A percentile compares a stretch with the other conserved stretches of the same genome.
Conservation (phyloP, 2,797 vertebrate genomes). For the Sitta carolinensis region DNA sequence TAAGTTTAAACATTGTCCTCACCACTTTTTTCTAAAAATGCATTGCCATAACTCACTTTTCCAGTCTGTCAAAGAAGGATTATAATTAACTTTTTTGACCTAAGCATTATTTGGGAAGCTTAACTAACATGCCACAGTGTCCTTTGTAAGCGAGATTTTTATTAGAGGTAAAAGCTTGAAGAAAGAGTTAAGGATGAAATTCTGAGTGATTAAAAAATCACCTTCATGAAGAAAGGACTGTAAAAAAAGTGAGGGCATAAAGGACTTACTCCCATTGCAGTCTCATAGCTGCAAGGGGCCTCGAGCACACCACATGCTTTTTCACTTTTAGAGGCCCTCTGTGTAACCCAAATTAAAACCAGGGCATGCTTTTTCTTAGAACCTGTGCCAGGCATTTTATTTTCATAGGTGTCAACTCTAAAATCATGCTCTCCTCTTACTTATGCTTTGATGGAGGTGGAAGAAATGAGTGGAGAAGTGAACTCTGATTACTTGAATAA, state of each 20-base stretch:
- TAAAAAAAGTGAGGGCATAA: not conserved
- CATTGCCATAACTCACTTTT: not conserved
- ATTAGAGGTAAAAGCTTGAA: not conserved
- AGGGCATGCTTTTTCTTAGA: constrained; percentile 43
- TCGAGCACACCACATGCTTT: constrained; percentile 35
- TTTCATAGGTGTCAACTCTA: constrained; percentile 44
- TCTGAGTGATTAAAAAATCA: not conserved
- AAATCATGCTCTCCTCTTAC: not conserved
- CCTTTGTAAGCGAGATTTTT: not conserved
- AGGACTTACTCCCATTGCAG: not conserved
- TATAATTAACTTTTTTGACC: not conserved
- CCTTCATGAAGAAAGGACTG: not conserved
- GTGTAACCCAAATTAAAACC: constrained; percentile 38
- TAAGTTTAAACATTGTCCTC: not conserved
- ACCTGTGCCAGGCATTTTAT: constrained; percentile 31
- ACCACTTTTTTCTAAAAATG: not conserved
- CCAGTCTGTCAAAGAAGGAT: not conserved
- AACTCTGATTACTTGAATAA: not conserved
- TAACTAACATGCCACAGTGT: not conserved
- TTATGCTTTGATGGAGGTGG: not conserved
- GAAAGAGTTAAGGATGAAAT: not conserved
- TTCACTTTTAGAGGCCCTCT: constrained; percentile 44
- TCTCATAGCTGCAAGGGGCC: not conserved
- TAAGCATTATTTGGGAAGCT: not conserved
- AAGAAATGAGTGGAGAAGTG: constrained; percentile 3